Percentiles rank a stretch among this genome's conserved stretches.
These are phyloP conservation scores for Archips xylosteana DNA, from an alignment of 2,888 invertebrate genomes.

Conservation along the genomic window DNA sequence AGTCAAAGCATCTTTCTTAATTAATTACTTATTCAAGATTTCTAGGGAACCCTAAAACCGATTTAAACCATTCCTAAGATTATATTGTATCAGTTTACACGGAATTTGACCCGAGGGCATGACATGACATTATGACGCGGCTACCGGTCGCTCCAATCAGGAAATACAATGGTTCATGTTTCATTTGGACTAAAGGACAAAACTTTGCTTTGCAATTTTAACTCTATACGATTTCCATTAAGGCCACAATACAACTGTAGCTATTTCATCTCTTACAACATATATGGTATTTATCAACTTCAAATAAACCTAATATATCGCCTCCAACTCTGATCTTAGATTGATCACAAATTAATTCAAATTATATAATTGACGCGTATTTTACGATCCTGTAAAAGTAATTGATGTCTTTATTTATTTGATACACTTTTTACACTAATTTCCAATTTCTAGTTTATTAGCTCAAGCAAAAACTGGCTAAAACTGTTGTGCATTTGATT, in stretches of 20 bases:
- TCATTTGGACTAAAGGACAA: background rate
- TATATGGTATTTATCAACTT: background rate
- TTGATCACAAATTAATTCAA: conserved; percentile 6
- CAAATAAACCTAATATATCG: background rate
- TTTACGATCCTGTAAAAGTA: background rate
- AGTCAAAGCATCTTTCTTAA: background rate
- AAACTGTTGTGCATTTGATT: background rate
- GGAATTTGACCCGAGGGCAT: conserved; percentile 18
- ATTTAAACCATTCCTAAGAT: conserved; percentile 2
- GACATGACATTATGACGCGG: background rate
- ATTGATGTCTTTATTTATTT: conserved; percentile 8
- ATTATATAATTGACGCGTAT: background rate
- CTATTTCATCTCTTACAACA: background rate
- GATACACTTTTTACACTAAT: background rate
- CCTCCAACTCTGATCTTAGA: background rate
- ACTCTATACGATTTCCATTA: background rate
- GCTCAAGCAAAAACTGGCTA: background rate
- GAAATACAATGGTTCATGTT: conserved; percentile 2
- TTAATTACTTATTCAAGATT: background rate
- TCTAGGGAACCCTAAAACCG: background rate
- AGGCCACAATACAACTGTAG: background rate
- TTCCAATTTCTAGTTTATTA: background rate
- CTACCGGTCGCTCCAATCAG: conserved; percentile 18
- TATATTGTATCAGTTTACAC: conserved; percentile 15
- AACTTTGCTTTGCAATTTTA: background rate